A percentile compares a stretch with the other conserved stretches of the same genome.
Evolutionary conservation across 2,888 invertebrate species (phyloP).

Genomic region (Leptopilina myrica): DNA sequence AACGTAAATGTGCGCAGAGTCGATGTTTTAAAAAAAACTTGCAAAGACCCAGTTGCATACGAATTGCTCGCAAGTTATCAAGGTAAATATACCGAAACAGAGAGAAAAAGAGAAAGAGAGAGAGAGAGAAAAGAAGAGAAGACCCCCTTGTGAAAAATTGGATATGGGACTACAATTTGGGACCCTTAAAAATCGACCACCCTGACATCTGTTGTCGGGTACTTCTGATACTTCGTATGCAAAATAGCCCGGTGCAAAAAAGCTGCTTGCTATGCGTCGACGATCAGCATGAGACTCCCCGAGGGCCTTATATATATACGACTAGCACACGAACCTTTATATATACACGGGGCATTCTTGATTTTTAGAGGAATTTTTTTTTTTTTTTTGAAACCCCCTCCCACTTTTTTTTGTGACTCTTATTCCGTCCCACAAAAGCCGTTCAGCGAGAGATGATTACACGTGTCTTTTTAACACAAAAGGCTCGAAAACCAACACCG

Average conservation of each 20-base stretch:
- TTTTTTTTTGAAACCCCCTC: not conserved
- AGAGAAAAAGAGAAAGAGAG: not conserved
- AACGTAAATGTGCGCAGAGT: slow-evolving; percentile 32
- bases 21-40: not conserved
- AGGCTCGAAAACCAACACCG: slow-evolving; percentile 78
- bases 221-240: slow-evolving; percentile 60
- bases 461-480: slow-evolving; percentile 77
- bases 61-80: slow-evolving; percentile 45
- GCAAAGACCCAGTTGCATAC: slow-evolving; percentile 46
- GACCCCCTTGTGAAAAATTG: slow-evolving; percentile 28
- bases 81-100: slow-evolving; percentile 46
- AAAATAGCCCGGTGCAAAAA: slow-evolving; percentile 58
- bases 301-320: slow-evolving; percentile 40
- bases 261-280: slow-evolving; percentile 58
- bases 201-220: slow-evolving; percentile 58
- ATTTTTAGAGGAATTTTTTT: slow-evolving; percentile 45
- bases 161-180: slow-evolving; percentile 54
- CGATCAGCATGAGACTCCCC: slow-evolving; percentile 45
- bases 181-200: slow-evolving; percentile 55
- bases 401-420: slow-evolving; percentile 53
- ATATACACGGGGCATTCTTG: slow-evolving; percentile 48
- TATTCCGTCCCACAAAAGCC: slow-evolving; percentile 49
- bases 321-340: slow-evolving; percentile 45
- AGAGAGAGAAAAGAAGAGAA: too few species aligned
- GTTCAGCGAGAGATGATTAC: slow-evolving; percentile 70